phyloP scores from a whole-genome alignment of 1,140 invertebrate species.

The Chironomus striatipennis region DNA sequence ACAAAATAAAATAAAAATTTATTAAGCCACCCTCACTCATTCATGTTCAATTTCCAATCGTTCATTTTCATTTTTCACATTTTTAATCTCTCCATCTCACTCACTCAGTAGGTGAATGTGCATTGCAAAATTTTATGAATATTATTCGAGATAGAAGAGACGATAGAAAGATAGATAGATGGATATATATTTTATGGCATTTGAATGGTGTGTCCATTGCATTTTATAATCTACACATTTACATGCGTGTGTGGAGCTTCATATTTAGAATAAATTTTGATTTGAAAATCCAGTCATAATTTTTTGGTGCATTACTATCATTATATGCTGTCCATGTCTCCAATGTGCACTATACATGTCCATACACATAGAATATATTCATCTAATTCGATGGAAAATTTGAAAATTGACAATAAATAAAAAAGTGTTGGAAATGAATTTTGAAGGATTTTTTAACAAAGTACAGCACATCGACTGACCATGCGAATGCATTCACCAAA shows the following conservation, averaged over 20 bases:
- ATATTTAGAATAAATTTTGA: neutral
- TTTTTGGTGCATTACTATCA: conserved; percentile 4
- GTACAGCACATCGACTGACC: neutral
- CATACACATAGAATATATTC: too few relatives aligned
- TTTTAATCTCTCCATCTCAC: neutral
- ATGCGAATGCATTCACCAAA: neutral
- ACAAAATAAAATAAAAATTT: neutral
- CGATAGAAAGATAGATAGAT: conserved; percentile 5
- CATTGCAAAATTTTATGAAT: too few relatives aligned
- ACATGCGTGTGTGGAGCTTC: too few relatives aligned
- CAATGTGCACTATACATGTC: too few relatives aligned
- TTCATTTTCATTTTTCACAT: conserved; percentile 6
- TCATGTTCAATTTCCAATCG: neutral
- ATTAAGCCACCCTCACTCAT: neutral
- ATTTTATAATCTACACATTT: conserved; percentile 3
- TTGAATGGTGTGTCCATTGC: neutral
- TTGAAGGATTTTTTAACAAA: neutral
- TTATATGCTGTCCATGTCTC: too few relatives aligned
- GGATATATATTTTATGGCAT: conserved; percentile 24
- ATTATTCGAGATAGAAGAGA: neutral
- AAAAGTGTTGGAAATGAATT: neutral
- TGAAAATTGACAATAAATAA: neutral
- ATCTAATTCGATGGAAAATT: neutral
- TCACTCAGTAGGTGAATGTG: too few relatives aligned
- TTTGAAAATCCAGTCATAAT: neutral